Percentiles rank a stretch among this genome's conserved stretches.
Conservation (phyloP, 2,888 invertebrate genomes). For the Aphidius colemani region DNA sequence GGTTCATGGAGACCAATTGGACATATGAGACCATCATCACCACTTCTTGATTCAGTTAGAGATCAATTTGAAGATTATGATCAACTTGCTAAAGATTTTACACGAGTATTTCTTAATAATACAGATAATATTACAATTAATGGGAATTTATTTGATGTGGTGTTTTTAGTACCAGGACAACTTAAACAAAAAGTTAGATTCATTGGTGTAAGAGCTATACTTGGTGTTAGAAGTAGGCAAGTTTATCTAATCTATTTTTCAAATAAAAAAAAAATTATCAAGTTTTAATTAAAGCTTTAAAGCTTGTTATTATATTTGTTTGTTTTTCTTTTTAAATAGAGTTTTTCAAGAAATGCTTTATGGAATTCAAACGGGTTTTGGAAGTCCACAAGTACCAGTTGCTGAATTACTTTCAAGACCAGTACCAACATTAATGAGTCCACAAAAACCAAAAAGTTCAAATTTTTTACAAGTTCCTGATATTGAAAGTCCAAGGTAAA, state of each 20-base stretch:
- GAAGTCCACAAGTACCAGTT: constrained; percentile 90
- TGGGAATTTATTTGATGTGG: constrained; percentile 86
- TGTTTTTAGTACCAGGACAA: constrained; percentile 83
- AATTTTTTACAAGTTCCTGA: constrained; percentile 92
- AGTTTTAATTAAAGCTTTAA: too few relatives aligned
- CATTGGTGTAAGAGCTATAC: constrained; percentile 87
- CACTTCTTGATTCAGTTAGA: constrained; percentile 87
- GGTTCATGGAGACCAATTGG: constrained; percentile 94
- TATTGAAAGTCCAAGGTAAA: constrained; percentile 77
- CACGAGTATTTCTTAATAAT: constrained; percentile 83
- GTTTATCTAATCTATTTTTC: constrained; percentile 7
- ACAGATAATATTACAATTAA: constrained; percentile 79
- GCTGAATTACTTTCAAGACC: constrained; percentile 85
- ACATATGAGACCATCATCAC: constrained; percentile 92
- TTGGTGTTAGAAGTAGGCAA: constrained; percentile 87
- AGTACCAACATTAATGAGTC: constrained; percentile 83
- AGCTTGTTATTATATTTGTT: background rate
- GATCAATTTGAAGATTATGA: constrained; percentile 95
- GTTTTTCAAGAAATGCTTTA: constrained; percentile 95
- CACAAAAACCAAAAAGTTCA: constrained; percentile 85
- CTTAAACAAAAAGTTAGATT: constrained; percentile 90
- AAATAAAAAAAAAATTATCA: too few relatives aligned
- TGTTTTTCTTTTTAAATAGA: constrained; percentile 57
- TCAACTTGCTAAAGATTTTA: constrained; percentile 90
- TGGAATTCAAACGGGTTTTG: constrained; percentile 91